phyloP scores from a whole-genome alignment of 1,140 invertebrate genomes.

The Spodoptera litura region DNA sequence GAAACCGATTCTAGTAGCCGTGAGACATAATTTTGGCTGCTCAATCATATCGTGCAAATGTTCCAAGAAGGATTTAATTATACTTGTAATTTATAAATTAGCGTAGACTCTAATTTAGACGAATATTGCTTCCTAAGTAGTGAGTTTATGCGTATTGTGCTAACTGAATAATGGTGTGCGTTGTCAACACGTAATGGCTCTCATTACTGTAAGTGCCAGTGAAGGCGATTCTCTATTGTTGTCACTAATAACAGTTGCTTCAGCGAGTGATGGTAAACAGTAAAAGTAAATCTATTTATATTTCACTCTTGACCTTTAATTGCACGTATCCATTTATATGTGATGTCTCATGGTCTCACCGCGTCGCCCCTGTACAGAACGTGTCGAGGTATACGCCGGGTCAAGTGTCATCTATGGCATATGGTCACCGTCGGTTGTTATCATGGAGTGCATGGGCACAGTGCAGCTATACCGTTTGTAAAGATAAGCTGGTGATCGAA shows the following conservation, averaged over 20 bases:
- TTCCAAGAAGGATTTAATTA: constrained; percentile 10
- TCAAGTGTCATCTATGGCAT: constrained; percentile 33
- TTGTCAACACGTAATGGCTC: constrained; percentile 4
- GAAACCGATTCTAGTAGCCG: constrained; percentile 6
- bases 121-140: constrained; percentile 10
- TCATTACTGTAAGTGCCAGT: constrained; percentile 14
- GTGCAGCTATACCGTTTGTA: constrained; percentile 81
- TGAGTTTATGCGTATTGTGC: neutral
- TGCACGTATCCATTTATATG: constrained; percentile 7
- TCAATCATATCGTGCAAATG: constrained; percentile 5
- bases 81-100: neutral
- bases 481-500: constrained; percentile 82
- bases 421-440: constrained; percentile 31
- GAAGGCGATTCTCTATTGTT: constrained; percentile 28
- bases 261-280: constrained; percentile 16
- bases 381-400: constrained; percentile 4
- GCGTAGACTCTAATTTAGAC: neutral
- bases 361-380: neutral
- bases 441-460: constrained; percentile 58
- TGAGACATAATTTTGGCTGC: constrained; percentile 21
- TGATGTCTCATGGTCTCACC: constrained; percentile 3
- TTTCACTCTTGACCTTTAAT: constrained; percentile 22
- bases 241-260: constrained; percentile 10
- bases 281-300: constrained; percentile 28
- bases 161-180: neutral